These are phyloP conservation scores for Ypsolopha scabrella DNA, from an alignment of 2,888 invertebrate species.

Conservation along the genomic window DNA sequence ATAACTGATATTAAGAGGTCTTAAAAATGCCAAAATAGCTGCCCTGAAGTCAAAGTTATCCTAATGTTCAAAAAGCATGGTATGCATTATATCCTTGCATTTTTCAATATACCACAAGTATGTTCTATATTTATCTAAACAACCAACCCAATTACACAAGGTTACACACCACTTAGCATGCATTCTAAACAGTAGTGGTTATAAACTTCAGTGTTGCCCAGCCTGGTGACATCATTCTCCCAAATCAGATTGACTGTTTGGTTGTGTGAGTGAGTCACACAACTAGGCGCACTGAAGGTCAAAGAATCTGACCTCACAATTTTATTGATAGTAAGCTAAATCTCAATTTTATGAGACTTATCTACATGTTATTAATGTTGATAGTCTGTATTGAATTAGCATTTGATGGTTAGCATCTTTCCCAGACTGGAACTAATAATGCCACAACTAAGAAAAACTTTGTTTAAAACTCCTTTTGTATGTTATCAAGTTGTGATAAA, in stretches of 20 bases:
- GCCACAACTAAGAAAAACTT: too few species aligned
- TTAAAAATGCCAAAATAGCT: too few species aligned
- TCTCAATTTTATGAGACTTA: background rate
- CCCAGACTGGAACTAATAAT: too few species aligned
- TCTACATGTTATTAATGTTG: background rate
- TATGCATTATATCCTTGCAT: too few species aligned
- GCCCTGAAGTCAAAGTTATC: too few species aligned
- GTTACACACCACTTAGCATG: slow-evolving; percentile 38
- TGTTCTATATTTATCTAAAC: background rate
- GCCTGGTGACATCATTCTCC: slow-evolving; percentile 50
- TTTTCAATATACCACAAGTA: too few species aligned
- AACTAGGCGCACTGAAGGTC: slow-evolving; percentile 29
- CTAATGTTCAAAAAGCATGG: too few species aligned
- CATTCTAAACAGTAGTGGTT: slow-evolving; percentile 23
- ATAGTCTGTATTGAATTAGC: too few species aligned
- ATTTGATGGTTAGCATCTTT: too few species aligned
- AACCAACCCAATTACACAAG: slow-evolving; percentile 19
- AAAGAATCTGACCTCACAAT: slow-evolving; percentile 14
- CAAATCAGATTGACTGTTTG: slow-evolving; percentile 22
- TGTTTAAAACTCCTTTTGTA: too few species aligned
- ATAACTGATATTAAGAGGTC: too few species aligned
- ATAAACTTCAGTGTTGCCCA: slow-evolving; percentile 23
- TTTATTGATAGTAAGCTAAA: slow-evolving; percentile 2
- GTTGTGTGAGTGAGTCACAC: slow-evolving; percentile 34
- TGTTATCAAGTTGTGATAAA: too few species aligned